phyloP scores from a whole-genome alignment of 2,888 invertebrate species.

The Epistrophe grossulariae region DNA sequence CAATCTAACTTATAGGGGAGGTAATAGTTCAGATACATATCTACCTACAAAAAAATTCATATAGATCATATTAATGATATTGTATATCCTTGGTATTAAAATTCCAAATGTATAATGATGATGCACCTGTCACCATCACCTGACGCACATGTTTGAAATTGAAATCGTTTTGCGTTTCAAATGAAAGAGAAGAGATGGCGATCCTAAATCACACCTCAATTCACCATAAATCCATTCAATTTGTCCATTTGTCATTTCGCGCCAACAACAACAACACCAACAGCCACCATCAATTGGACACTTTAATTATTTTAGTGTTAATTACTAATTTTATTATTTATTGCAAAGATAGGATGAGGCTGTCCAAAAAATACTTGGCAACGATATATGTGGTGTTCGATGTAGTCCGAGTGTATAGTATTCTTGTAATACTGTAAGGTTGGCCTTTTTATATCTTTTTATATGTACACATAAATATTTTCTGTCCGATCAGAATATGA shows the following conservation, averaged over 20 bases:
- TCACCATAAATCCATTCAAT: constrained; percentile 72
- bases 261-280: constrained; percentile 44
- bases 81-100: constrained; percentile 12
- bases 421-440: constrained; percentile 42
- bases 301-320: constrained; percentile 75
- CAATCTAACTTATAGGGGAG: background rate
- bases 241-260: constrained; percentile 71
- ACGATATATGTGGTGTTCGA: constrained; percentile 11
- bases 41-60: background rate
- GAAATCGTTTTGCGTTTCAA: background rate
- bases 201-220: constrained; percentile 57
- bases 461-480: too few relatives aligned
- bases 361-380: constrained; percentile 73
- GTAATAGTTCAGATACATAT: background rate
- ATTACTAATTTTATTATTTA: constrained; percentile 75
- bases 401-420: constrained; percentile 1
- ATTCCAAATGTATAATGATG: background rate
- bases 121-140: constrained; percentile 17
- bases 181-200: background rate
- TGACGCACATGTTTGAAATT: background rate
- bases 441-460: constrained; percentile 10
- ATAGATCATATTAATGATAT: constrained; percentile 1
- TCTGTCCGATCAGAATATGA: constrained; percentile 12
- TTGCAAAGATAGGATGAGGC: constrained; percentile 52
- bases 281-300: constrained; percentile 47